Percentiles rank a stretch among this genome's conserved stretches.
These are phyloP conservation scores for Saguinus imperator DNA, from an alignment of 2,113 vertebrate species.

Conservation along the genomic window DNA sequence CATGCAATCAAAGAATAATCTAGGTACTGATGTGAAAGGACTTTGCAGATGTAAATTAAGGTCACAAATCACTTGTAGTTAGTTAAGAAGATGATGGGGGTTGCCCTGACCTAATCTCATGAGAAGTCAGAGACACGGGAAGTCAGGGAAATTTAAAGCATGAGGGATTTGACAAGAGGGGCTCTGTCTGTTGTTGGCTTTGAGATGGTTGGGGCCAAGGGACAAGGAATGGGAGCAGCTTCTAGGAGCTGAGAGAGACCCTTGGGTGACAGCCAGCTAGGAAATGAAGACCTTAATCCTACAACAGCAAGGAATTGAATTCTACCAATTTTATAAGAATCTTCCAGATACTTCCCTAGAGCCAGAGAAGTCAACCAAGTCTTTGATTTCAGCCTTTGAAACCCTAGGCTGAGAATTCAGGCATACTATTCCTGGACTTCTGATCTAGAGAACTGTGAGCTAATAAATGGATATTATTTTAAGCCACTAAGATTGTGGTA, in stretches of 20 bases:
- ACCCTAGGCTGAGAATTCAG: not conserved
- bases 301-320: not conserved
- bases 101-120: not conserved
- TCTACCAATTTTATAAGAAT: not conserved
- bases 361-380: not conserved
- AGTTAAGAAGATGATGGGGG: not conserved
- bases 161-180: not conserved
- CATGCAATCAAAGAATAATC: not conserved
- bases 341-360: not conserved
- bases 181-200: not conserved
- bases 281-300: not conserved
- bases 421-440: not conserved
- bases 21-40: not conserved
- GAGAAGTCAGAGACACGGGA: not conserved
- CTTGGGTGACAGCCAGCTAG: not conserved
- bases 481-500: not conserved
- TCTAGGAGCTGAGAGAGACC: not conserved
- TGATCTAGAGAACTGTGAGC: not conserved
- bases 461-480: not conserved
- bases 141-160: not conserved
- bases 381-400: not conserved
- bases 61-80: not conserved
- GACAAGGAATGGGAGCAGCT: not conserved
- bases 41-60: not conserved
- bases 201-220: rapidly evolving